Evolutionary conservation across 2,113 vertebrate species (phyloP), one percentile per base, ranked within the genome.

Genomic region (Sebastes fasciatus): DNA sequence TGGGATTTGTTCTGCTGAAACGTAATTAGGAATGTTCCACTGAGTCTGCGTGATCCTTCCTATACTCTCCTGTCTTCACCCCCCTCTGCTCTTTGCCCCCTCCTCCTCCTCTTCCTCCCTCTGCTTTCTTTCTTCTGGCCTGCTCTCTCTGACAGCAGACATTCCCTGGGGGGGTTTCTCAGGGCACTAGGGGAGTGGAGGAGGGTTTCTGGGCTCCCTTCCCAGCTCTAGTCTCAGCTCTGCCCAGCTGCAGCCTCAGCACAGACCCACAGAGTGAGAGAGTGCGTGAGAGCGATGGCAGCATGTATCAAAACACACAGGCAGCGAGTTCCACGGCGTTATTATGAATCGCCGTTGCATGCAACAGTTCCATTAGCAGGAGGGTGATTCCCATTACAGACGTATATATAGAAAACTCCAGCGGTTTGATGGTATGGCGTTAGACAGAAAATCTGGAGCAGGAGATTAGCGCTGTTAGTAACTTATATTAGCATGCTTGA

Each of bases 21-120:
- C 79, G 83, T 85, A 91, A 94, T 88, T 92, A 92, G 80, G 86
- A 94, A 94, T 93, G 90, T 92, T 94, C 94, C 89, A 89, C 75
- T 74, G 74, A 85, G 77, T 78, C 72, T 74, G 78, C 86, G 79
- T 78, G 85, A 92, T 86, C 85, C 86, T 72, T 86, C 83, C 77
- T 66, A 60, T 84, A 72, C 74, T 62, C 80, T 70, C 63, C 58
- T 68, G 85, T 84, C 75, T 66, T 86, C 51, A 60, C 51, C 76
- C 74, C 73, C 80, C 82, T 90, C 74, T 86, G 71, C 72, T 61
- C 46, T 87, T 86, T 75, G 65, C 77, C 89, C 70, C 68, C 69
- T 57, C 54, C 72, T 55, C 52, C 73, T 62, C 70, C 69, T 51
- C 43, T 62, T 23, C 63, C 51, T 40, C 21, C 65, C 42, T 21